Percentiles rank a stretch among this genome's conserved stretches.
Evolutionary conservation across 2,113 vertebrate species (phyloP).

Genomic region (Clarias magur): DNA sequence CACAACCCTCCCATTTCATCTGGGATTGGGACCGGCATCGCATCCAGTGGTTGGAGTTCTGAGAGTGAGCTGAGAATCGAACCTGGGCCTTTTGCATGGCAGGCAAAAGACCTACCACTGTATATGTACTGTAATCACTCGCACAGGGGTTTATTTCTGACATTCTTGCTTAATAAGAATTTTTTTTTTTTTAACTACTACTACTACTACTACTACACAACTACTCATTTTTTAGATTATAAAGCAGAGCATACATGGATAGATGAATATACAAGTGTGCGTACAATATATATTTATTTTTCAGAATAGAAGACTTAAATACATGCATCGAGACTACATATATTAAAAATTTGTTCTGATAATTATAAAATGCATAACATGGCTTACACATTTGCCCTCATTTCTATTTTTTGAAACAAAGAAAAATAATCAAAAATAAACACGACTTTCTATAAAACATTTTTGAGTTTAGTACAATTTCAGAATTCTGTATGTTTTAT

Average conservation of each 20-base stretch:
- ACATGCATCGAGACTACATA: background rate
- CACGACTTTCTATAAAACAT: conserved; percentile 8
- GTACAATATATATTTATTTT: background rate
- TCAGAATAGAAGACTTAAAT: background rate
- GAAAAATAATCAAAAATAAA: background rate
- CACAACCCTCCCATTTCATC: no score
- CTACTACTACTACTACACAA: no score
- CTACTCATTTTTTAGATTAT: background rate
- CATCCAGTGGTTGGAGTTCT: no score
- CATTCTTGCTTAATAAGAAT: no score
- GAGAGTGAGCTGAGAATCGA: no score
- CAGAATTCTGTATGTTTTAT: background rate
- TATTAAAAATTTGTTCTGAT: background rate
- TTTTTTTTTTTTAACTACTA: no score
- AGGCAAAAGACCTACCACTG: no score
- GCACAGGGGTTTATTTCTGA: no score
- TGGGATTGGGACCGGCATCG: no score
- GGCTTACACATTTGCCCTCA: background rate
- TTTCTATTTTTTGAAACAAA: background rate
- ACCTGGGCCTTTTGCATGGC: no score
- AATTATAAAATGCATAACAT: background rate
- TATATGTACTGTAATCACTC: no score
- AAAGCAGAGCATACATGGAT: background rate
- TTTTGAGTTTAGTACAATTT: background rate
- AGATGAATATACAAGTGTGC: background rate